phyloP scores from a whole-genome alignment of 2,113 vertebrate genomes.

The Struthio camelus region DNA sequence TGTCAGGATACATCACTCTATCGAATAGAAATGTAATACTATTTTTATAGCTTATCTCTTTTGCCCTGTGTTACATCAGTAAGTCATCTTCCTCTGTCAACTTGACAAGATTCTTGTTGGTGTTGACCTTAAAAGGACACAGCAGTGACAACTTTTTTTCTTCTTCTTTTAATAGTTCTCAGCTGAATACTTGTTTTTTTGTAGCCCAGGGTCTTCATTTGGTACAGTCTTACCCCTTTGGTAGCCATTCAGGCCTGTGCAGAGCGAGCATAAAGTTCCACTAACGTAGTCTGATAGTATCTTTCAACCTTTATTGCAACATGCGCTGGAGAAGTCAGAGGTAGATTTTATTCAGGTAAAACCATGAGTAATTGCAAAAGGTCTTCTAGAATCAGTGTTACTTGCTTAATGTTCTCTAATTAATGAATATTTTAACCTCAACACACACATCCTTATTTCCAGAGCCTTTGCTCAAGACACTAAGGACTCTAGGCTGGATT shows the following conservation, averaged over 20 bases:
- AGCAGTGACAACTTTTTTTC: conserved; percentile 32
- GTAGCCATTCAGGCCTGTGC: neutral
- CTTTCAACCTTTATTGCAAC: neutral
- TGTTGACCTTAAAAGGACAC: conserved; percentile 63
- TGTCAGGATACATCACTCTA: conserved; percentile 40
- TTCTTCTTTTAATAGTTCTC: conserved; percentile 4
- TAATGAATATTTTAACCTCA: neutral
- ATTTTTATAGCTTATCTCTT: conserved; percentile 63
- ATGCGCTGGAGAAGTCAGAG: neutral
- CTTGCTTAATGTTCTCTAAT: conserved; percentile 34
- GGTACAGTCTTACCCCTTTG: neutral
- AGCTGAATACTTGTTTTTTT: conserved; percentile 8
- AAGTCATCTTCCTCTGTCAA: conserved; percentile 45
- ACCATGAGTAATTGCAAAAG: neutral
- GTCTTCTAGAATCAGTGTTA: conserved; percentile 10
- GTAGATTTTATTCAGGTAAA: neutral
- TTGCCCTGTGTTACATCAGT: conserved; percentile 49
- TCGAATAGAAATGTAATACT: conserved; percentile 42
- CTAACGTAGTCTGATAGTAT: neutral
- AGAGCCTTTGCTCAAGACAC: conserved; percentile 18
- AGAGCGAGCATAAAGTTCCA: neutral
- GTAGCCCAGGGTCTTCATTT: neutral
- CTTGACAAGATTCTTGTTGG: conserved; percentile 34
- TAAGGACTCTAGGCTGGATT: neutral
- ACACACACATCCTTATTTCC: neutral